Base-by-base conservation (phyloP, 1,140 invertebrate genomes). In the Zaprionus ghesquierei region DNA sequence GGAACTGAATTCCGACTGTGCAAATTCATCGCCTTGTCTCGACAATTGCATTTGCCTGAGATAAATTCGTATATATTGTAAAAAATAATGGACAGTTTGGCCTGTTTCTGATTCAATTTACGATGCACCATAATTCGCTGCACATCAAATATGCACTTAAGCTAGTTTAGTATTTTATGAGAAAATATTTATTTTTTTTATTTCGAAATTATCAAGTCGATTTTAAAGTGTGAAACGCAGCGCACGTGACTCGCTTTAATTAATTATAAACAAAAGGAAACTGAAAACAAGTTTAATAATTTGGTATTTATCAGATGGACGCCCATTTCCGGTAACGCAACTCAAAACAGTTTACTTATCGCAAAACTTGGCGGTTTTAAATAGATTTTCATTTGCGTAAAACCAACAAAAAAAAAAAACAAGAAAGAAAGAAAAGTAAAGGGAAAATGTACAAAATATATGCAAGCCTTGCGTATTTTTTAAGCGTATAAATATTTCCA, bases 1-100 rank as follows among this genome's bases (percentile, higher is more conserved):
- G 41, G 41, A 46, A 46, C 23, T 13, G 23, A 51, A 51, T 51
- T 51, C 22, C 27, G 49, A n/a, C n/a, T 51, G 49, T 51, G 49
- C 49, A 5, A 51, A 51, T 25, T 51, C 49, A 51, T 51, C 49
- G 49, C 18, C 41, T 51, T 51, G 49, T 51, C 49, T 51, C 49
- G 5, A 9, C 22, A 51, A 51, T 22, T 51, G 49, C 49, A n/a
- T 51, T 51, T 23, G 49, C 49, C 49, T 25, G 49, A 23, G 49
- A 23, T 51, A 51, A 25, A 51, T 51, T 25, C 3, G 20, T 22
- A 51, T 51, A 51, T 51, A 51, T 51, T 25, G 12, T n/a, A 33
- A 4, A n/a, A 20, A 49, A 13, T 51, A 51, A 23, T 51, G 49
- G 18, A 46, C 41, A 22, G 41, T 46, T 46, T 46, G 41, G 18